These are phyloP conservation scores for Syrmaticus mikado DNA, from an alignment of 2,113 vertebrate genomes.

Conservation along the genomic window DNA sequence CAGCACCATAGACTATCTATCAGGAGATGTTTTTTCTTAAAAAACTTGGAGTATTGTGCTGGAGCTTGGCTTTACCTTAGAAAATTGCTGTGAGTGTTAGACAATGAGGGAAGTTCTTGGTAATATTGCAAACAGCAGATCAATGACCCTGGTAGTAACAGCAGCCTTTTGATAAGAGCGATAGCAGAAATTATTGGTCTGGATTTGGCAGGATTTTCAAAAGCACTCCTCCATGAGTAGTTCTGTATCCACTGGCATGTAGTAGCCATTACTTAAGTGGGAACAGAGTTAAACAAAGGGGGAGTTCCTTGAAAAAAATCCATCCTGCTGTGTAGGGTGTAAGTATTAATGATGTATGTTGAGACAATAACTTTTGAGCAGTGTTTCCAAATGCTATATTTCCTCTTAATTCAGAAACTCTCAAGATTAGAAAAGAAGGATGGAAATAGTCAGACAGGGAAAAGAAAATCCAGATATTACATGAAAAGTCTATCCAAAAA, in stretches of 20 bases:
- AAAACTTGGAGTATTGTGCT: background rate
- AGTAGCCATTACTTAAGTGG: background rate
- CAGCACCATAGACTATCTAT: background rate
- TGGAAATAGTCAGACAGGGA: background rate
- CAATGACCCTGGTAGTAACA: background rate
- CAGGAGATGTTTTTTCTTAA: constrained; percentile 12
- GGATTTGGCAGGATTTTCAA: background rate
- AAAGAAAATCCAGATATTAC: background rate
- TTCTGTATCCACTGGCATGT: background rate
- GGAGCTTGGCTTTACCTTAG: background rate
- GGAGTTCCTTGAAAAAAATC: background rate
- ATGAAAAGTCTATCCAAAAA: background rate
- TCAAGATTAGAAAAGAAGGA: background rate
- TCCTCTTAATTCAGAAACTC: background rate
- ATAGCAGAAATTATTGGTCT: background rate
- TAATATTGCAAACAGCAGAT: background rate
- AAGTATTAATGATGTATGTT: accelerated
- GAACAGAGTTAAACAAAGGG: background rate
- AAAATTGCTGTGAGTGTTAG: background rate
- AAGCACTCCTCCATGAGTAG: background rate
- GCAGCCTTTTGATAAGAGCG: background rate
- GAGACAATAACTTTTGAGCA: background rate
- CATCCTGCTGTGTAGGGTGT: accelerated
- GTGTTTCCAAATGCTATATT: background rate
- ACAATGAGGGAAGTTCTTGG: background rate